Evolutionary conservation across 2,888 invertebrate genomes (phyloP).

Genomic region (Megalurothrips usitatus): DNA sequence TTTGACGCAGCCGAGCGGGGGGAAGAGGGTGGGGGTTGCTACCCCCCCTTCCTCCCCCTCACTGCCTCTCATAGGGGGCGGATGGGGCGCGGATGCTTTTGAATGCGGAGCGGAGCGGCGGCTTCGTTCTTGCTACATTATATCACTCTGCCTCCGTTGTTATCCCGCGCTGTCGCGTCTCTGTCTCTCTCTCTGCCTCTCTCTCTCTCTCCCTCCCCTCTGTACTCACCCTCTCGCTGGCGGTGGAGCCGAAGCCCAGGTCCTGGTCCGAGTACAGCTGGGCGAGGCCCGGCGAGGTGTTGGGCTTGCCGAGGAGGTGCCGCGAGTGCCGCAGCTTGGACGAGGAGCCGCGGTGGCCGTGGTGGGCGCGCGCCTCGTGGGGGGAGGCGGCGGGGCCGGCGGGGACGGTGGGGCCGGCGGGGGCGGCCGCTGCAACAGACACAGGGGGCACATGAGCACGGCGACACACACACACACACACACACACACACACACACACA

Average conservation of each 20-base stretch:
- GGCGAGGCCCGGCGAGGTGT: constrained; percentile 31
- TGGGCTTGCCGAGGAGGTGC: constrained; percentile 40
- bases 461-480: too few species aligned
- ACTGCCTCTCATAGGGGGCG: too few species aligned
- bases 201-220: neutral
- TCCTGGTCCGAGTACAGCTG: constrained; percentile 22
- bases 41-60: neutral
- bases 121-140: too few species aligned
- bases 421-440: neutral
- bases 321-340: constrained; percentile 46
- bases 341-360: constrained; percentile 37
- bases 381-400: too few species aligned
- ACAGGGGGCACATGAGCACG: neutral
- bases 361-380: neutral
- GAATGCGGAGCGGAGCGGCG: too few species aligned
- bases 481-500: too few species aligned
- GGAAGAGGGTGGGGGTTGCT: neutral
- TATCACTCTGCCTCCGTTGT: too few species aligned
- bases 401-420: neutral
- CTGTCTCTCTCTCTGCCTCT: too few species aligned
- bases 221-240: neutral
- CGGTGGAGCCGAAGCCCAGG: constrained; percentile 10
- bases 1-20: neutral
- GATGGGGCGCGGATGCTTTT: too few species aligned
- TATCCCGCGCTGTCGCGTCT: too few species aligned